Evolutionary conservation across 1,140 invertebrate genomes (phyloP).

Genomic region (Tachypleus tridentatus): DNA sequence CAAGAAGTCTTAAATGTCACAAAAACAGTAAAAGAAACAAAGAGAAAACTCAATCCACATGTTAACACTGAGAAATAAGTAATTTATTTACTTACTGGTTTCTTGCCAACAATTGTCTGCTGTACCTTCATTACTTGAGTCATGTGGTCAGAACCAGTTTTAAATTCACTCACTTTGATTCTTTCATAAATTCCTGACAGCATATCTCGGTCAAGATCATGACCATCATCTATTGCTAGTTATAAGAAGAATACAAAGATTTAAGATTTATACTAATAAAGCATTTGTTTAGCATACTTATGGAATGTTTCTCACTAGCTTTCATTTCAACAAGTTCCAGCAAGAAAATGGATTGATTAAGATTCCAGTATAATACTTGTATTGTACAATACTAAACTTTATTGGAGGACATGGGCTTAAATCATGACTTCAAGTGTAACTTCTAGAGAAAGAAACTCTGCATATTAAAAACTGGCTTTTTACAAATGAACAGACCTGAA

Average conservation of each 20-base stretch:
- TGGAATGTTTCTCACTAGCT: too few relatives aligned
- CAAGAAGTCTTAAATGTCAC: neutral
- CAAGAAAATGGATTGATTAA: too few relatives aligned
- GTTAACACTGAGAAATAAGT: neutral
- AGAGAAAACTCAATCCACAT: neutral
- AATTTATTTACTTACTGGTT: neutral
- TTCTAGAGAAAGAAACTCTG: too few relatives aligned
- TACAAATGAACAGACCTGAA: too few relatives aligned
- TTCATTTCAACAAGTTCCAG: too few relatives aligned
- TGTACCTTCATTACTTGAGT: constrained; percentile 90
- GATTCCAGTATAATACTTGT: too few relatives aligned
- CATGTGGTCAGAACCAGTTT: constrained; percentile 90
- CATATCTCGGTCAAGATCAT: constrained; percentile 81
- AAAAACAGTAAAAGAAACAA: neutral
- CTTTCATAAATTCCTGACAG: constrained; percentile 87
- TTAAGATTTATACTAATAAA: neutral
- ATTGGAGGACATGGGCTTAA: too few relatives aligned
- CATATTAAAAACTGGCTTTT: too few relatives aligned
- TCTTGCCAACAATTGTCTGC: constrained; percentile 82
- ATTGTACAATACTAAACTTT: too few relatives aligned
- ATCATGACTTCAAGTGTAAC: too few relatives aligned
- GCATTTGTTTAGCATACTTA: too few relatives aligned
- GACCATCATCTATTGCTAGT: constrained; percentile 73
- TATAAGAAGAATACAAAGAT: constrained; percentile 12
- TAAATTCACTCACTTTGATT: constrained; percentile 87